Conservation (phyloP, 2,888 invertebrate species). For the Sepiola atlantica region DNA sequence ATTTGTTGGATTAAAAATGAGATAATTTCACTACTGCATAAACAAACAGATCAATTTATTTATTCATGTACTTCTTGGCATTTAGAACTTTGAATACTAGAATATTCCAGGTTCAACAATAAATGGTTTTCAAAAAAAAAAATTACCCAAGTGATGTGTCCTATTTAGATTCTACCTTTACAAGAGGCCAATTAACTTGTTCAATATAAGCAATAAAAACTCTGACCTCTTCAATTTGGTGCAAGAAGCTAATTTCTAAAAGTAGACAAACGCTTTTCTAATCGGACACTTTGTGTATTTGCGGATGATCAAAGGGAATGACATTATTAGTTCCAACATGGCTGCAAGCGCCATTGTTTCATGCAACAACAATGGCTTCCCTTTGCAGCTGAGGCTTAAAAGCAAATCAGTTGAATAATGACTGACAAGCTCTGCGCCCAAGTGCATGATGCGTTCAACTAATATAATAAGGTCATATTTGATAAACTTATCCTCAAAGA, state of each 20-base stretch:
- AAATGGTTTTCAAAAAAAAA: too few species aligned
- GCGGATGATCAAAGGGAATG: neutral
- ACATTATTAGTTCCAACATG: neutral
- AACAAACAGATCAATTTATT: too few species aligned
- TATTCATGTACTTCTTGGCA: too few species aligned
- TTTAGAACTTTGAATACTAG: too few species aligned
- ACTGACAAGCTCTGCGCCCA: neutral
- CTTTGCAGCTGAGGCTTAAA: neutral
- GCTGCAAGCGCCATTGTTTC: neutral
- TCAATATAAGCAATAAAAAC: neutral
- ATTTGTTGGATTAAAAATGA: too few species aligned
- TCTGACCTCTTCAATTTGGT: too few species aligned
- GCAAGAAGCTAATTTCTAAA: too few species aligned
- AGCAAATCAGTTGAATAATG: neutral
- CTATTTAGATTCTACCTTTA: neutral
- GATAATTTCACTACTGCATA: too few species aligned
- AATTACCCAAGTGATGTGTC: too few species aligned
- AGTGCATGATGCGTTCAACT: neutral
- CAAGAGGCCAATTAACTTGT: neutral
- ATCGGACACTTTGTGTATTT: neutral
- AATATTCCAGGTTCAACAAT: too few species aligned
- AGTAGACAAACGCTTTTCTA: neutral
- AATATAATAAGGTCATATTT: neutral
- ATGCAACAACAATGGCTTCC: neutral
- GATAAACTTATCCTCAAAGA: too few species aligned